Conservation (phyloP, 1,140 invertebrate species). For the Nasonia vitripennis region DNA sequence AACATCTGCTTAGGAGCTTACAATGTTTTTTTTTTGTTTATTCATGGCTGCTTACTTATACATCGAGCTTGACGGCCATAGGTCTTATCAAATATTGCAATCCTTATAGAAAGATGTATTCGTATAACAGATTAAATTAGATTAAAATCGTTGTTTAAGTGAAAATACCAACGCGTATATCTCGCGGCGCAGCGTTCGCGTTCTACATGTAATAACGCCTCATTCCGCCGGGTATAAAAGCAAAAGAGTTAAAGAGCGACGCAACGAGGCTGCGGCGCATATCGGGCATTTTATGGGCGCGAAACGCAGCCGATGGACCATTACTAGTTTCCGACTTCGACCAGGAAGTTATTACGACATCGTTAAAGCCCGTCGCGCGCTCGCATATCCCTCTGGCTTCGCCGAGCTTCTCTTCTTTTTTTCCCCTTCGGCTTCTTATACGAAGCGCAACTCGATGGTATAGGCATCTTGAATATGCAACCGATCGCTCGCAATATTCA, state of each 20-base stretch:
- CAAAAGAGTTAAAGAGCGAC: conserved; percentile 56
- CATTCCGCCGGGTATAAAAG: conserved; percentile 63
- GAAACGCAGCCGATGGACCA: conserved; percentile 66
- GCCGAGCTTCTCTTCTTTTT: neutral
- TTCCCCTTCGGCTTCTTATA: neutral
- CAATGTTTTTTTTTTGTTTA: neutral
- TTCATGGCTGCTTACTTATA: neutral
- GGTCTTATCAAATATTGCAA: too few species aligned
- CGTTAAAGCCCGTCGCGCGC: conserved; percentile 56
- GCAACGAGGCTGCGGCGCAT: conserved; percentile 52
- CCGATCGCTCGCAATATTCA: neutral
- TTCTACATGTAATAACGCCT: conserved; percentile 60
- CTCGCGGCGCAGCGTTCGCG: conserved; percentile 42
- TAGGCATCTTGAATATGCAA: neutral
- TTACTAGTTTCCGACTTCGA: conserved; percentile 61
- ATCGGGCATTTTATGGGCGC: conserved; percentile 61
- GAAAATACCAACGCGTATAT: conserved; percentile 32
- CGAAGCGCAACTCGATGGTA: neutral
- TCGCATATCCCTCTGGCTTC: neutral
- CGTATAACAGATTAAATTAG: too few species aligned
- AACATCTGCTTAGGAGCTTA: neutral
- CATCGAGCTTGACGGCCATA: neutral
- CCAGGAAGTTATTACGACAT: conserved; percentile 69
- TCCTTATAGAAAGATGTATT: too few species aligned
- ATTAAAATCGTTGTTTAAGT: conserved; percentile 44